Evolutionary conservation across 2,113 vertebrate genomes (phyloP).

Genomic region (Oriolus oriolus): DNA sequence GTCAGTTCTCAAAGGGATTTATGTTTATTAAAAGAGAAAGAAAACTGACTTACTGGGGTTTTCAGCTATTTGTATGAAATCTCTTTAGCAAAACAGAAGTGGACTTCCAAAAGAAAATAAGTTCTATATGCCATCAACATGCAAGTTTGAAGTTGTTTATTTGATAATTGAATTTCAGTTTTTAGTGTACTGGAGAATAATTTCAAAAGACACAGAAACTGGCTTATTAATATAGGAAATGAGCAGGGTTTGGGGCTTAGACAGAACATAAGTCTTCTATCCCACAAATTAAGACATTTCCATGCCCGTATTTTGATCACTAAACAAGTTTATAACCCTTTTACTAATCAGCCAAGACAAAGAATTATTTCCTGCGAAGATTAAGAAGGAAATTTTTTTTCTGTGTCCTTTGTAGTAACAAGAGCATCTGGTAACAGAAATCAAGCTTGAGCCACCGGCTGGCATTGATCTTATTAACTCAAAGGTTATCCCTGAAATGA

Average conservation of each 20-base stretch:
- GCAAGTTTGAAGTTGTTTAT: not conserved
- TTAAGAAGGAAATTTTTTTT: not conserved
- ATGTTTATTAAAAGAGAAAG: not conserved
- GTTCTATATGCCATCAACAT: not conserved
- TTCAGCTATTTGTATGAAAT: not conserved
- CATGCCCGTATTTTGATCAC: not conserved
- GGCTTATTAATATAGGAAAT: not conserved
- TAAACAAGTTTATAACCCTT: not conserved
- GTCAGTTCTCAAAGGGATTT: not conserved
- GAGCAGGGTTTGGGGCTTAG: accelerated
- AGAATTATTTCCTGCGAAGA: not conserved
- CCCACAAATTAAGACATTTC: not conserved
- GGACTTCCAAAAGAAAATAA: not conserved
- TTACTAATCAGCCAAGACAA: not conserved
- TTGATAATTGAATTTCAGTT: not conserved
- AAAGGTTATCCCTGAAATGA: not conserved
- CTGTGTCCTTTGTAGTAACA: not conserved
- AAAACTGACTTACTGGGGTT: accelerated
- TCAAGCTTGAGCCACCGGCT: not conserved
- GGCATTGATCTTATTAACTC: not conserved
- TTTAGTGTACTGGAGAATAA: not conserved
- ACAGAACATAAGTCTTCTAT: not conserved
- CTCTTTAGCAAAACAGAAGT: not conserved
- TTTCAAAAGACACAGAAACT: not conserved
- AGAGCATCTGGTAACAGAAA: not conserved